A percentile compares a stretch with the other conserved stretches of the same genome.
phyloP scores from a whole-genome alignment of 30 jellyfish, hydroid and myxozoan genomes.

The Clytia hemisphaerica region DNA sequence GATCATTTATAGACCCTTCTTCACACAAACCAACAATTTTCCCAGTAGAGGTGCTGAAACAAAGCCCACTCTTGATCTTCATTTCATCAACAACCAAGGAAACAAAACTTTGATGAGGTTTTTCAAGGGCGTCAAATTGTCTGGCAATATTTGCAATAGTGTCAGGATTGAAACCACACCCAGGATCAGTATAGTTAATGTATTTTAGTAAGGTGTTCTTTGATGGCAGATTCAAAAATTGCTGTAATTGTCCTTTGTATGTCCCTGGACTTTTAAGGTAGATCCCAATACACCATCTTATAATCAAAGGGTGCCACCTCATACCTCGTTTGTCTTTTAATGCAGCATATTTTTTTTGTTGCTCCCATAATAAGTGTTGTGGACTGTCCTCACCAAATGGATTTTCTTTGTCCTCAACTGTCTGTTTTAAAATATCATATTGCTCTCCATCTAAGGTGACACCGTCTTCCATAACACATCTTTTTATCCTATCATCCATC shows the following conservation, averaged over 20 bases:
- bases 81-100: conserved; percentile 10
- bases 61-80: conserved; percentile 11
- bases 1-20: conserved; percentile 1
- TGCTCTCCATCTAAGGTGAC: too few species aligned
- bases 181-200: conserved; percentile 8
- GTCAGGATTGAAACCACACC: background rate
- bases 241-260: background rate
- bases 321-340: background rate
- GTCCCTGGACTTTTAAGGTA: background rate
- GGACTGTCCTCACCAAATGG: background rate
- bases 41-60: conserved; percentile 10
- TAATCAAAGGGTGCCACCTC: background rate
- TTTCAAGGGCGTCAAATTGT: too few species aligned
- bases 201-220: background rate
- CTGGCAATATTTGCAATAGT: background rate
- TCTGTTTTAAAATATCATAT: too few species aligned
- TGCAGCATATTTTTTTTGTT: background rate
- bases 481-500: too few species aligned
- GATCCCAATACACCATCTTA: conserved; percentile 12
- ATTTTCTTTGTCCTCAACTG: too few species aligned
- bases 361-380: background rate
- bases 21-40: conserved; percentile 14
- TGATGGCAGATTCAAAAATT: background rate
- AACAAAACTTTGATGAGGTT: background rate
- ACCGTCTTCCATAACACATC: too few species aligned